Evolutionary conservation across 2,113 vertebrate genomes (phyloP).

Genomic region (Morone chrysops): DNA sequence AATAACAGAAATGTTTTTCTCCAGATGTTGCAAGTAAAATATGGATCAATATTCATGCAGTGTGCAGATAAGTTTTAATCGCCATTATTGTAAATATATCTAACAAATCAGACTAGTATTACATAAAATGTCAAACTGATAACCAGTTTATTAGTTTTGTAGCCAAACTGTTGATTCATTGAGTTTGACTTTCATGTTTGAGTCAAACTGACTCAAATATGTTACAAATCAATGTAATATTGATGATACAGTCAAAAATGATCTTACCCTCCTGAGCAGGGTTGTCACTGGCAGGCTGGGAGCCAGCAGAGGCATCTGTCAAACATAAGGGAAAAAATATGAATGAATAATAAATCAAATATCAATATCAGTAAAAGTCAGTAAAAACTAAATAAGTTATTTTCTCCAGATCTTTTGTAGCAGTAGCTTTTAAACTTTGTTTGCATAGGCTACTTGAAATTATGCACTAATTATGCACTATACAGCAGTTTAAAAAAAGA

Average conservation of each 20-base stretch:
- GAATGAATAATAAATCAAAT: not conserved
- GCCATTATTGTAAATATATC: not conserved
- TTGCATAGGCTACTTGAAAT: not conserved
- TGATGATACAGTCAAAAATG: not conserved
- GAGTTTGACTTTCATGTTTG: not conserved
- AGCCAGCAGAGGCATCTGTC: constrained; percentile 40
- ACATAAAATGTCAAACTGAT: no score
- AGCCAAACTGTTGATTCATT: not conserved
- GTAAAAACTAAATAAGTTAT: no score
- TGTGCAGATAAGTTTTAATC: not conserved
- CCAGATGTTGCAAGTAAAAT: not conserved
- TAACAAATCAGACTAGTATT: not conserved
- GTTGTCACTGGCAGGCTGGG: constrained; percentile 52
- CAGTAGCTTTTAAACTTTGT: not conserved
- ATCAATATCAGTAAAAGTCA: not conserved
- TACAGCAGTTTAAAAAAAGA: not conserved
- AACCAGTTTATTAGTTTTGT: not conserved
- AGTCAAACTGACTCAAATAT: not conserved
- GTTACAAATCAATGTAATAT: not conserved
- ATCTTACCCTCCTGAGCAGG: constrained; percentile 66
- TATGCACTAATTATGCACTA: not conserved
- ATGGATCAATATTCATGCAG: not conserved
- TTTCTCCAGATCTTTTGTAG: not conserved
- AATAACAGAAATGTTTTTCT: not conserved
- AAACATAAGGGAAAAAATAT: constrained; percentile 6